Evolutionary conservation across 2,888 invertebrate species (phyloP).

Genomic region (Acanthosoma haemorrhoidale): DNA sequence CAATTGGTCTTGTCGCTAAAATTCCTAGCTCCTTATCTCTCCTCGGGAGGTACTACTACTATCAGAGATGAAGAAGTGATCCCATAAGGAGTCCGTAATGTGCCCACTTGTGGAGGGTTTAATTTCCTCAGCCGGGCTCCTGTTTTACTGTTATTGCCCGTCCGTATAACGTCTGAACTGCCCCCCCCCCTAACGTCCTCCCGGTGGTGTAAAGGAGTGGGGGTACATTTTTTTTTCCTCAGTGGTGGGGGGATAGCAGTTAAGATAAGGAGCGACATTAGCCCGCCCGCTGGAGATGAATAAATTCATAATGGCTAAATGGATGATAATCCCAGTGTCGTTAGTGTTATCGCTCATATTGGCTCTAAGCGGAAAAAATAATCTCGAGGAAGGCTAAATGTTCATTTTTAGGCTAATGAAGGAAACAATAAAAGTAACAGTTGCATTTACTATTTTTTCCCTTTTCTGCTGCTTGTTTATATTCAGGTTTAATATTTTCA

Average conservation of each 20-base stretch:
- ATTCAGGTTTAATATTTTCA: too few species aligned
- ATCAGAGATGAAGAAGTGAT: background rate
- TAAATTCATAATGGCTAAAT: conserved; percentile 5
- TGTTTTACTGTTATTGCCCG: background rate
- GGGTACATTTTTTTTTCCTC: background rate
- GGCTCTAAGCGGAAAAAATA: background rate
- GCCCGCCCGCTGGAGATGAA: background rate
- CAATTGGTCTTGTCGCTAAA: too few species aligned
- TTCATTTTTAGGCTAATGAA: too few species aligned
- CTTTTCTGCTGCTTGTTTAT: too few species aligned
- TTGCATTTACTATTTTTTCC: too few species aligned
- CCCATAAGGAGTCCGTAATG: background rate
- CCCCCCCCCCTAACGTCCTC: too few species aligned
- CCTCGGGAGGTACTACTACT: too few species aligned
- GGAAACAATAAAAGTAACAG: too few species aligned
- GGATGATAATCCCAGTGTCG: background rate
- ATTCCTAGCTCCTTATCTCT: too few species aligned
- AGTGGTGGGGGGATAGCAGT: background rate
- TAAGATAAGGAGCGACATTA: background rate
- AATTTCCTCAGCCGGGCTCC: background rate
- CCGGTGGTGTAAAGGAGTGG: background rate
- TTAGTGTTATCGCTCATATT: background rate
- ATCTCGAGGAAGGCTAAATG: background rate
- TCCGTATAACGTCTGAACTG: background rate
- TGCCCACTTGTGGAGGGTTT: conserved; percentile 4